Evolutionary conservation across 1,140 invertebrate species (phyloP).

Genomic region (Planococcus citri): DNA sequence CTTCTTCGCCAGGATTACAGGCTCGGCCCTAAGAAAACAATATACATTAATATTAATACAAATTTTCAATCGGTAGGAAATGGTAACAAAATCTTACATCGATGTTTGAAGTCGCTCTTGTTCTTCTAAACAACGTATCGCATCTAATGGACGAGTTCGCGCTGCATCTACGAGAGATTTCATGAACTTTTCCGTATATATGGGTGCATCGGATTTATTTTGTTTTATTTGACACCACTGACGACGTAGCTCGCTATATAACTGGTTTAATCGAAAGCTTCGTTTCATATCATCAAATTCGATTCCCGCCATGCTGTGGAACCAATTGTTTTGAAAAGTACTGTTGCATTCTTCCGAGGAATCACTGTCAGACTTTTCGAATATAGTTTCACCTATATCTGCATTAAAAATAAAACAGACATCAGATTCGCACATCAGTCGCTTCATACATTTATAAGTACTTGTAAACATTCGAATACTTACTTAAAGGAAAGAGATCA

Average conservation of each 20-base stretch:
- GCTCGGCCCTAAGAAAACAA: neutral
- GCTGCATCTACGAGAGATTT: neutral
- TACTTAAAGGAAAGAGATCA: slow-evolving; percentile 18
- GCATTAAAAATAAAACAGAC: neutral
- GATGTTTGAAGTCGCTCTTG: neutral
- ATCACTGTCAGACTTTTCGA: slow-evolving; percentile 13
- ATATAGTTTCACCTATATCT: slow-evolving; percentile 15
- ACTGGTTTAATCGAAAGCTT: neutral
- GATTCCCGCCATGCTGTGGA: slow-evolving; percentile 1
- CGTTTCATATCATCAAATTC: slow-evolving; percentile 1
- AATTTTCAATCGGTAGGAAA: neutral
- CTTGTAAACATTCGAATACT: neutral
- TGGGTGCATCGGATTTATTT: neutral
- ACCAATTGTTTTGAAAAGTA: slow-evolving; percentile 16
- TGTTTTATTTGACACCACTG: slow-evolving; percentile 10
- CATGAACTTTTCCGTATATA: neutral
- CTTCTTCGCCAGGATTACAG: neutral
- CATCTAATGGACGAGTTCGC: neutral
- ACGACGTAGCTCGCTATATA: neutral
- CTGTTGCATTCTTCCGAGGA: neutral
- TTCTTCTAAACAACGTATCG: neutral
- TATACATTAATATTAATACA: neutral
- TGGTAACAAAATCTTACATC: neutral
- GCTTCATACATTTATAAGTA: too few species aligned
- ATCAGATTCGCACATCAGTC: too few species aligned